A percentile compares a stretch with the other conserved stretches of the same genome.
phyloP scores from a whole-genome alignment of 2,797 vertebrate species.

The Malurus leucopterus region DNA sequence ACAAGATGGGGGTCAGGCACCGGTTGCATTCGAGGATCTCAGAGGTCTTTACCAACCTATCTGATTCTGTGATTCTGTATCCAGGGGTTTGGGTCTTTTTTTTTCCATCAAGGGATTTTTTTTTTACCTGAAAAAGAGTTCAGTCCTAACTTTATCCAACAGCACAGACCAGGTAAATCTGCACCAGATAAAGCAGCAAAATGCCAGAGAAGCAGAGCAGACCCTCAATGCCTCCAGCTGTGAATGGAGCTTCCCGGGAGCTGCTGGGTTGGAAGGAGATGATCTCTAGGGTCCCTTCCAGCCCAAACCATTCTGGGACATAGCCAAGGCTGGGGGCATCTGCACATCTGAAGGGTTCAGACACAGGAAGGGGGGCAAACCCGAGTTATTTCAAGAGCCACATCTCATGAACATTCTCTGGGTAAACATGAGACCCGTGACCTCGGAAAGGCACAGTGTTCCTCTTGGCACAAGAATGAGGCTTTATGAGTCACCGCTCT shows the following conservation, averaged over 20 bases:
- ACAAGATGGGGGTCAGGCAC: too few species aligned
- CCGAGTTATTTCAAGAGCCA: accelerated
- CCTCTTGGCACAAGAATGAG: background rate
- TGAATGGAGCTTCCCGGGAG: background rate
- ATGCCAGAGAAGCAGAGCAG: background rate
- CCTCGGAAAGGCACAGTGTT: background rate
- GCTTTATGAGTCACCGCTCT: background rate
- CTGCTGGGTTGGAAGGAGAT: too few species aligned
- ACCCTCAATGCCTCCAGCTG: too few species aligned
- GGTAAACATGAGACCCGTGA: accelerated
- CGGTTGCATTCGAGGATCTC: too few species aligned
- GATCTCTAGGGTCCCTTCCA: too few species aligned
- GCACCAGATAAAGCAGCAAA: background rate
- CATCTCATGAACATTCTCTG: background rate
- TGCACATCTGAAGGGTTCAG: background rate
- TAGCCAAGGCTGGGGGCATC: background rate
- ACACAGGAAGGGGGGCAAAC: background rate
- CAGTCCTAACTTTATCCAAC: background rate
- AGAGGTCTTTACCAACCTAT: background rate
- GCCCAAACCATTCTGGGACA: too few species aligned
- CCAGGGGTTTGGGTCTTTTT: background rate
- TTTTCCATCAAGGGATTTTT: background rate
- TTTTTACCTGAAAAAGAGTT: background rate
- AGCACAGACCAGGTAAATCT: background rate
- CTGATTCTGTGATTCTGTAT: background rate